Evolutionary conservation across 2,113 vertebrate genomes (phyloP), one percentile per base, ranked within the genome.

Genomic region (Accipiter virgatus): DNA sequence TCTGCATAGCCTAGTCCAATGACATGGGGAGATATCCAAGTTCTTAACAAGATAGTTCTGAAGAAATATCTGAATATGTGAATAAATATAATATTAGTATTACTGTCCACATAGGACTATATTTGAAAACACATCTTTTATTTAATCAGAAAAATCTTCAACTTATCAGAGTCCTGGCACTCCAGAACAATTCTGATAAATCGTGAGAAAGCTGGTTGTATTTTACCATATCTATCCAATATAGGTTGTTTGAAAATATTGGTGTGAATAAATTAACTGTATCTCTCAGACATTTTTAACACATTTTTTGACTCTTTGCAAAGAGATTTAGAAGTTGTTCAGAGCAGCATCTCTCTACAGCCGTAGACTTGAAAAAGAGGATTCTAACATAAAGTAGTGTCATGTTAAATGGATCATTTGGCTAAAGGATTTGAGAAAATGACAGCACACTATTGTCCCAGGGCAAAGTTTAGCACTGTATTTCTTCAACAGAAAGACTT

Each of bases 381-480:
- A 29, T 3, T 36, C 10, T 26, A 34, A 38, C 8, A 58, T 50
- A 71, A 71, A 40, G 18, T 63, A 79, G 5, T 26, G n/a, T 21
- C 7, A 29, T 21, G 26, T 61, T n/a, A 74, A 67, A 67, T 66
- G 17, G 20, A 55, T 86, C 38, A 27, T n/a, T 90, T 50, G 16
- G 14, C 31, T 92, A 16, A 88, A 83, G 45, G 11, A 38, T 83
- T 73, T 83, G 23, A 81, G 61, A 82, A 90, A 86, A 83, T 55
- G 3, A 12, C 31, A 86, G 16, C 11, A 58, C 1, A 2, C 0
- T 17, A 0, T 47, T 73, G 13, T 70, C 16, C 14, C 26, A 43
- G 12, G 55, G 38, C 11, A 74, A 53, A 50, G 10, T 55, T 62
- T 70, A 56, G 7, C 3, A 62, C 55, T 59, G 13, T 38, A 22